These are phyloP conservation scores for Pelvicachromis taeniatus DNA, from an alignment of 2,113 vertebrate species.

Conservation along the genomic window DNA sequence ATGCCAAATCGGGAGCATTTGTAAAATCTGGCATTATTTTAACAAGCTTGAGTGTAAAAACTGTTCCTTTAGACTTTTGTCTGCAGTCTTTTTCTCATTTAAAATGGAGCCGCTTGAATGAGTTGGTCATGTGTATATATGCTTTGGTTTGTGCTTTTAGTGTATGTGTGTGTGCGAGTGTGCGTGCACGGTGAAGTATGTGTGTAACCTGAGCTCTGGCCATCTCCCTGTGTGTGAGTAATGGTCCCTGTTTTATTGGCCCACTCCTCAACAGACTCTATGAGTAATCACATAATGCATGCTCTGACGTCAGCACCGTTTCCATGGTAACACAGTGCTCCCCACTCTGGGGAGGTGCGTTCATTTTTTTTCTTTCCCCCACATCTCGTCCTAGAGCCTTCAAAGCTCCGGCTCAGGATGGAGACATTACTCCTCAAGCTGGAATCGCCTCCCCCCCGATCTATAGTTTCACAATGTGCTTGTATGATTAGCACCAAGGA, in stretches of 20 bases:
- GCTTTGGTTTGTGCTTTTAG: constrained; percentile 10
- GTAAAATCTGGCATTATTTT: constrained; percentile 36
- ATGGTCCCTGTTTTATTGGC: constrained; percentile 74
- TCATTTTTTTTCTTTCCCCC: constrained; percentile 14
- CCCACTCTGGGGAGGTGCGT: constrained; percentile 63
- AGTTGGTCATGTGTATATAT: constrained; percentile 1
- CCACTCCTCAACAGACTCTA: constrained; percentile 71
- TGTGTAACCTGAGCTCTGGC: constrained; percentile 63
- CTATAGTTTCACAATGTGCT: constrained; percentile 15
- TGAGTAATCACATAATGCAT: constrained; percentile 76
- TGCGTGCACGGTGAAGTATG: constrained; percentile 11
- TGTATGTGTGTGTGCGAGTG: neutral
- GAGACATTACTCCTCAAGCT: constrained; percentile 36
- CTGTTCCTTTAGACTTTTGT: neutral
- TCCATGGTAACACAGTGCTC: constrained; percentile 65
- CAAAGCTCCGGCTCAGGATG: constrained; percentile 41
- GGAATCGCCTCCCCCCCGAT: constrained; percentile 33
- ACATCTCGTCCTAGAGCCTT: constrained; percentile 48
- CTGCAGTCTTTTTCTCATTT: constrained; percentile 8
- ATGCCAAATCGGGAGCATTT: constrained; percentile 35
- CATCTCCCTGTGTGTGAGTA: constrained; percentile 65
- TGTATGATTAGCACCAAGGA: neutral
- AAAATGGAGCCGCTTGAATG: neutral
- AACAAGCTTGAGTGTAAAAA: constrained; percentile 41
- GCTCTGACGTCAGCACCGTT: constrained; percentile 71